phyloP scores from a whole-genome alignment of 2,888 invertebrate species.

The Oeneis ivallda region DNA sequence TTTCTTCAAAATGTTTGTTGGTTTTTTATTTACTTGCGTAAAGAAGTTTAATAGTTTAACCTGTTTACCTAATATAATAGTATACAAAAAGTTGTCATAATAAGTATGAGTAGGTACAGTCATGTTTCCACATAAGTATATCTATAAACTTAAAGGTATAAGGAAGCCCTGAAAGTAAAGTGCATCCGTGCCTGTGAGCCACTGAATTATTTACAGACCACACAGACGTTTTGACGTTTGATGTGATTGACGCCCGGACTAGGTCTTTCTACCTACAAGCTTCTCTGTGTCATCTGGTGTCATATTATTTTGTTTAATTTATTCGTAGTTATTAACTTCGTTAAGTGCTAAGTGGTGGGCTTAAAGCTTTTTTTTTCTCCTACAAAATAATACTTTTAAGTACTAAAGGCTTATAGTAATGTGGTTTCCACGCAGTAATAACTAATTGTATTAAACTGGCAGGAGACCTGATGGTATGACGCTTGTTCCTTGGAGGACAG shows the following conservation, averaged over 20 bases:
- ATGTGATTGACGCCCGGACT: slow-evolving; percentile 41
- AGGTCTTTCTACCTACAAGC: neutral
- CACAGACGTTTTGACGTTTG: slow-evolving; percentile 54
- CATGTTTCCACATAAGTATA: neutral
- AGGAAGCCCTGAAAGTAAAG: neutral
- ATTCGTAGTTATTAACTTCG: no score
- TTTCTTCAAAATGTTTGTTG: neutral
- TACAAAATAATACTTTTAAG: no score
- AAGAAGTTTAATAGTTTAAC: neutral
- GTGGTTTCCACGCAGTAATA: no score
- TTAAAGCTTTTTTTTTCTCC: no score
- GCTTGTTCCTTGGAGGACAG: no score
- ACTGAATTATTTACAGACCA: slow-evolving; percentile 67
- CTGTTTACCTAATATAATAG: neutral
- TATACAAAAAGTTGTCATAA: neutral
- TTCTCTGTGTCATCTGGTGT: no score
- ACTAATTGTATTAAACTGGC: no score
- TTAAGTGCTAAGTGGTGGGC: no score
- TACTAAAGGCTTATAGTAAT: no score
- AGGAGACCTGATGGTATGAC: no score
- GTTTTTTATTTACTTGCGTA: neutral
- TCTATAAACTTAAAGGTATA: neutral
- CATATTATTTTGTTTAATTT: no score
- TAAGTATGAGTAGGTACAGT: neutral
- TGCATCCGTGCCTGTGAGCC: slow-evolving; percentile 56